Evolutionary conservation across 1,140 invertebrate genomes (phyloP).

Genomic region (Drosophila parvula): DNA sequence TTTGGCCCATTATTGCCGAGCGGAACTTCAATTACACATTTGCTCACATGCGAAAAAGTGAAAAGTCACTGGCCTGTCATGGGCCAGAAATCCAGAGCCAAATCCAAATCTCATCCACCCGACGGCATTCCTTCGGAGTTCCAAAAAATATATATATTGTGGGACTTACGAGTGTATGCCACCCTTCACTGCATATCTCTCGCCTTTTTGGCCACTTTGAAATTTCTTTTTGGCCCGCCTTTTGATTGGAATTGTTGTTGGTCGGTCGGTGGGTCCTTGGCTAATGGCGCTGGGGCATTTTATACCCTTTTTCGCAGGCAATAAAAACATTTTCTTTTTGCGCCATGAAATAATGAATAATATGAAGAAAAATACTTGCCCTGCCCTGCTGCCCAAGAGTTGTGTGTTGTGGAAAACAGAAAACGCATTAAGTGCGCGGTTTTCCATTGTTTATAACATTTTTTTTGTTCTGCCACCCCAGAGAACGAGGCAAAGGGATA

Average conservation of each 20-base stretch:
- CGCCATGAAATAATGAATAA: constrained; percentile 76
- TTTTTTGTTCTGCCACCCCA: constrained; percentile 27
- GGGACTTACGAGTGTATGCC: background rate
- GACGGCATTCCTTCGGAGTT: constrained; percentile 53
- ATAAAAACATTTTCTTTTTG: constrained; percentile 80
- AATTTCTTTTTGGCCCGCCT: constrained; percentile 48
- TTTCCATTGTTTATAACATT: constrained; percentile 81
- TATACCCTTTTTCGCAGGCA: constrained; percentile 80
- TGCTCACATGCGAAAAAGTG: constrained; percentile 60
- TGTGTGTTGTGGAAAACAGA: constrained; percentile 56
- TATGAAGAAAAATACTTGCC: constrained; percentile 80
- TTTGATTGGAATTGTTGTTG: constrained; percentile 59
- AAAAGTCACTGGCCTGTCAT: constrained; percentile 78
- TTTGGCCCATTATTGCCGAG: constrained; percentile 13
- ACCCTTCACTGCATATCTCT: constrained; percentile 30
- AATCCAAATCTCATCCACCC: constrained; percentile 62
- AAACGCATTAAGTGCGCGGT: constrained; percentile 82
- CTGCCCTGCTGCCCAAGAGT: constrained; percentile 10
- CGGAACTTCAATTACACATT: constrained; percentile 75
- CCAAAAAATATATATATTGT: constrained; percentile 6
- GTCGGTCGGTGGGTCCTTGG: constrained; percentile 26
- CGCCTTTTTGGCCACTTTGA: constrained; percentile 59
- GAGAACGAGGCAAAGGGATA: constrained; percentile 69
- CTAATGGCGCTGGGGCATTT: constrained; percentile 71
- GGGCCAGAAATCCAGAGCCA: constrained; percentile 22